Evolutionary conservation across 2,888 invertebrate genomes (phyloP), one percentile per base, ranked within the genome.

Genomic region (Barypeithes pellucidus): DNA sequence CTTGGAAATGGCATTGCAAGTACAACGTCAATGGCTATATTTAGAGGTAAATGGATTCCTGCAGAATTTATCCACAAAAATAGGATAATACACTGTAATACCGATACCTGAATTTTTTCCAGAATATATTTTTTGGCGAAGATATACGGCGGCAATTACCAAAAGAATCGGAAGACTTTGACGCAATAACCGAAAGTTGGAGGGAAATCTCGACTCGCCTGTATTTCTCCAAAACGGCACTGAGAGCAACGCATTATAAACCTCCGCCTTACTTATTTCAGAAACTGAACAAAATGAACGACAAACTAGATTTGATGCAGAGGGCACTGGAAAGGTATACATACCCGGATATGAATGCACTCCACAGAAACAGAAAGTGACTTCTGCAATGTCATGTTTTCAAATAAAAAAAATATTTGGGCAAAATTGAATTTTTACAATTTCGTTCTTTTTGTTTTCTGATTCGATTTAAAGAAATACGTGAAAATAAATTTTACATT

Each of bases 71-170:
- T n/a, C 5, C 18, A 7, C 39, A 57, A 22, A 59, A 57, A 57
- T 29, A 9, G 8, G 45, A 11, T 62, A n/a, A n/a, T n/a, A 14
- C 16, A 36, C 11, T 36, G 4, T 39, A 7, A n/a, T 20, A n/a
- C n/a, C 9, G 24, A 24, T 24, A 24, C 24, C 9, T 29, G 24
- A 20, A 16, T 59, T 43, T 9, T 65, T 77, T 81, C 52, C 80
- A 90, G 90, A 96, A 93, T 83, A 96, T 96, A 83, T 96, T 96
- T 86, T 88, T 89, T 76, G 95, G 95, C 0, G 96, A 96, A 85
- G 96, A 96, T 83, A 95, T 96, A 71, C 88, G 94, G 73, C 94
- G 92, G 79, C 95, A 96, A 84, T 85, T 96, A 65, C 95, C 96
- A 0, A 86, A 86, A 68, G 95, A 95, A 86, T 91, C 94, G 0